These are phyloP conservation scores for Thalassoma bifasciatum DNA, from an alignment of 2,113 vertebrate species.

Conservation along the genomic window DNA sequence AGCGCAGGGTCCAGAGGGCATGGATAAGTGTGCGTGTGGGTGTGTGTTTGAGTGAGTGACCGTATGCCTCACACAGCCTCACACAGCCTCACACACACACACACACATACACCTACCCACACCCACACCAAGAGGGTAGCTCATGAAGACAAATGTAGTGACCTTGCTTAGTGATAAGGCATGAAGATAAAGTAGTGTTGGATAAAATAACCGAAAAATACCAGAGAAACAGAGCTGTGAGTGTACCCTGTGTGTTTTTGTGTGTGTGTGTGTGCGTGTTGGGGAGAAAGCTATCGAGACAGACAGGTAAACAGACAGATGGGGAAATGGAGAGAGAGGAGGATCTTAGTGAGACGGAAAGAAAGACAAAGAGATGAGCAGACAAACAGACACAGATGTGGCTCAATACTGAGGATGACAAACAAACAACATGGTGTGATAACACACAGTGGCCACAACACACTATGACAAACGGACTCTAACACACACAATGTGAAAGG, in stretches of 20 bases:
- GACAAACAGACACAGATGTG: conserved; percentile 49
- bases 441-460: conserved; percentile 7
- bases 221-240: conserved; percentile 36
- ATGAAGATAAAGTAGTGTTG: conserved; percentile 76
- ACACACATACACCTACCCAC: conserved; percentile 13
- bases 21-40: conserved; percentile 24
- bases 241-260: conserved; percentile 25
- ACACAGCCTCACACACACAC: conserved; percentile 45
- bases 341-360: conserved; percentile 20
- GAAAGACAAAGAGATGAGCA: conserved; percentile 25
- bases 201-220: conserved; percentile 67
- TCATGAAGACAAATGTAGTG: conserved; percentile 82
- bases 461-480: background rate
- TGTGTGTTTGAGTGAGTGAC: conserved; percentile 29
- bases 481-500: no score
- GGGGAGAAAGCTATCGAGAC: conserved; percentile 16
- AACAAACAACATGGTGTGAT: conserved; percentile 33
- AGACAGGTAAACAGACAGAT: conserved; percentile 29
- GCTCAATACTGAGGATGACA: conserved; percentile 10
- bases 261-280: conserved; percentile 17
- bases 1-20: conserved; percentile 62
- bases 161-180: conserved; percentile 79
- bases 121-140: conserved; percentile 38
- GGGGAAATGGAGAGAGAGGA: conserved; percentile 18
- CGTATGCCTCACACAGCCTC: conserved; percentile 26